Base-by-base conservation (phyloP, 2,113 vertebrate genomes). In the Herpetotheres cachinnans region DNA sequence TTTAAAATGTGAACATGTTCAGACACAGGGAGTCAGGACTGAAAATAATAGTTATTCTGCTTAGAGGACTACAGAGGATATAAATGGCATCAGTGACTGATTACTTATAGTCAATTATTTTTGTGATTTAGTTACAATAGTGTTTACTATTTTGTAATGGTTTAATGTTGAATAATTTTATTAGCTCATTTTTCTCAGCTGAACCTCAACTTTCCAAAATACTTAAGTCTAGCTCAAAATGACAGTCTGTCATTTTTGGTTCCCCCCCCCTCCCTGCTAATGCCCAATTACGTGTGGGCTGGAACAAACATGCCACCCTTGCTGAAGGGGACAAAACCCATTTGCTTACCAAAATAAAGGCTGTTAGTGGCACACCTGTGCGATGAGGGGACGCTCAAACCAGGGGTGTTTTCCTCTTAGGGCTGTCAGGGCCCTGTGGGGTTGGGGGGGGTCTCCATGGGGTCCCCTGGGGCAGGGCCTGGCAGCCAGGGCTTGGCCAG, bases 371-470 rank as follows among this genome's bases (percentile, higher is more conserved):
- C 65, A 36, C 24, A 36, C 14, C 18, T 26, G 11, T 62, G 79
- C 2, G 2, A 40, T 0, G 2, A 22, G n/a, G 7, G 0, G 2
- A 36, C 7, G 38, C 62, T 77, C 32, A 74, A 7, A 67, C 2
- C 4, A n/a, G 18, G 25, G 11, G 0, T 21, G 40, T 26, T 89
- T 85, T 76, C 47, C 30, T 25, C 25, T 27, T 11, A 55, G 54
- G 42, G 16, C 34, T 82, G 20, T 46, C 5, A 63, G 40, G 72
- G 4, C 19, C 34, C 36, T 16, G 3, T 7, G n/a, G 30, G 18
- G 15, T 20, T 1, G 6, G 7, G 6, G 49, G 7, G 25, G 44
- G 4, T 78, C 25, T 30, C 30, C 25, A 7, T 16, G n/a, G 17
- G 4, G 16, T 38, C 36, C n/a, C 13, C 9, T 0, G 2, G 25